Evolutionary conservation across 2,113 vertebrate genomes (phyloP), one percentile per base, ranked within the genome.

Genomic region (Pantherophis guttatus): DNA sequence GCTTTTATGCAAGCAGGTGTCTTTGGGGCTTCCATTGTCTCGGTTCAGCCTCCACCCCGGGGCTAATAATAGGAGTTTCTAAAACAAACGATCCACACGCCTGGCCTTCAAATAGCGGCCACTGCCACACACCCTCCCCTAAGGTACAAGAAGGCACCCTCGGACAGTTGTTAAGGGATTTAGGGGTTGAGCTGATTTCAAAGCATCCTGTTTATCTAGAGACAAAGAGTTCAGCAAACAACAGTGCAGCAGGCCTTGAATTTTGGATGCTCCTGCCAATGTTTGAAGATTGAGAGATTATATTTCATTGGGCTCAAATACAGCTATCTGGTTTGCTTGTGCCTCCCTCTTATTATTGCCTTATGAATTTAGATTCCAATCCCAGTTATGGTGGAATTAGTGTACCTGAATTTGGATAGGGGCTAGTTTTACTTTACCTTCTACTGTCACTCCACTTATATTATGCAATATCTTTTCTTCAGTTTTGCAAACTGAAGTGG

Each of bases 1-100:
- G 96, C 97, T 98, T 97, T 98, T 98, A 98, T 98, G 98, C 97
- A 98, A 98, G 98, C 98, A 98, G 98, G 98, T 98, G 98, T 98
- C 98, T 98, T 98, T 98, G 98, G 98, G 98, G 97, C 97, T 97
- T 96, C 97, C 97, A 98, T 98, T 98, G 98, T 98, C 97, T 97
- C 95, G 92, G 95, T 94, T 95, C 95, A 96, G 97, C 19, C 54
- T 39, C 62, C 26, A 19, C 48, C 86, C 15, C 6, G 1, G n/a
- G 97, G 96, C 98, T 96, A 97, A 98, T 97, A 98, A 98, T 98
- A 97, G 97, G 97, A 96, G 94, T 95, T 95, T 95, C 94, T 97
- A 97, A 98, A 98, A 97, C 98, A 98, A 97, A 98, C 98, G 96
- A 98, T 97, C 95, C 96, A 87, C 29, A 89, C 93, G 94, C 93